These are phyloP conservation scores for Monodelphis domestica DNA, from an alignment of 2,797 vertebrate genomes.

Conservation along the genomic window DNA sequence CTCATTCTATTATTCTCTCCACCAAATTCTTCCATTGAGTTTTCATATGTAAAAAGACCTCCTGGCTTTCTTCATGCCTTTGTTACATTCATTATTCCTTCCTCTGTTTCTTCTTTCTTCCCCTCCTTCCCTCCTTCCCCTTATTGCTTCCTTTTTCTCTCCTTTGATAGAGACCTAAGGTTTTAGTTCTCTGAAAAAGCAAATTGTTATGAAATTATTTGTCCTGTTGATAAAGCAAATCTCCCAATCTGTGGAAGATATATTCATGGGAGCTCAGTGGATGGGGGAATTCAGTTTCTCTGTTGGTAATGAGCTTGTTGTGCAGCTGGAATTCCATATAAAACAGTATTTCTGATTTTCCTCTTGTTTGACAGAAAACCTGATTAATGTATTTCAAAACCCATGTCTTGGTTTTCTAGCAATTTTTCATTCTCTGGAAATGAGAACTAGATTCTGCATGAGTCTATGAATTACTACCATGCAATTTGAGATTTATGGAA, in stretches of 20 bases:
- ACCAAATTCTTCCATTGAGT: slow-evolving; percentile 36
- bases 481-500: slow-evolving; percentile 38
- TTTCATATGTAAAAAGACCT: background rate
- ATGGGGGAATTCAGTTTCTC: background rate
- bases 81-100: background rate
- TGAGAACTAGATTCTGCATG: background rate
- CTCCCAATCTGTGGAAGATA: background rate
- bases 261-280: background rate
- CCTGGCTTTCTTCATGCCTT: background rate
- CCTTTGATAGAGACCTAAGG: background rate
- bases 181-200: slow-evolving; percentile 31
- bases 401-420: background rate
- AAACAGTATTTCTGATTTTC: slow-evolving; percentile 20
- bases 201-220: background rate
- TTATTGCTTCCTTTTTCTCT: background rate
- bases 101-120: fast-evolving
- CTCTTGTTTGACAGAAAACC: slow-evolving; percentile 34
- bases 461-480: slow-evolving; percentile 6
- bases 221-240: background rate
- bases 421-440: slow-evolving; percentile 54
- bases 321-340: slow-evolving; percentile 35
- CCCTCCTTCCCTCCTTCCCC: background rate
- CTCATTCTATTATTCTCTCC: slow-evolving; percentile 56
- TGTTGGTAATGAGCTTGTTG: background rate
- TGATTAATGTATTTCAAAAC: slow-evolving; percentile 59